Evolutionary conservation across 2,888 invertebrate genomes (phyloP), one percentile per base, ranked within the genome.

Genomic region (Thymelicus lineola): DNA sequence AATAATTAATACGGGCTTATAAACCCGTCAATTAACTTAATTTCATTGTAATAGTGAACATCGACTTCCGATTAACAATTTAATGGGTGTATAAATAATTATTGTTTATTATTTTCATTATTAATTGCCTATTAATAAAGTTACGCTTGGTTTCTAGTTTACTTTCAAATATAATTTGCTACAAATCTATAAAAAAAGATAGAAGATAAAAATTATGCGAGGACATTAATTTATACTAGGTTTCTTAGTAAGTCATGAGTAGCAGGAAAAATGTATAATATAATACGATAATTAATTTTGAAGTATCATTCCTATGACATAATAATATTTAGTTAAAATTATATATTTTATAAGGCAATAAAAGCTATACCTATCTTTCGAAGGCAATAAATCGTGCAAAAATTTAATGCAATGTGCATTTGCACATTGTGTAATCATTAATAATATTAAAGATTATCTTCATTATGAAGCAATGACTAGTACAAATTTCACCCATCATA

Each of bases 321-420:
- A 53, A 50, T 20, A 14, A 5, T 20, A 15, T 4, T 2, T 7
- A 20, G 9, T 53, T 53, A 12, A 42, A 42, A 12, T 12, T 20
- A n/a, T n/a, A n/a, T n/a, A 20, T 7, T 15, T 53, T 53, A 17
- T 10, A 12, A 3, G 10, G 5, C 10, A 53, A 48, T 15, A 48
- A 35, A 2, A 20, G 1, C 28, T 10, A 48, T 48, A 15, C 15
- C 42, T 60, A 50, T 28, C 59, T 12, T 20, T 12, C 10, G 55
- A 61, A 45, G 45, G 17, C 38, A 57, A 62, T 61, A 36, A 57
- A 68, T 61, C 55, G n/a, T 14, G 36, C 45, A 48, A 55, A 61
- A 17, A 55, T 35, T 7, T 55, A 14, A 55, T 20, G 53, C 7
- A 53, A 53, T 55, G 28, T 62, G 36, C 36, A 57, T n/a, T n/a